These are phyloP conservation scores for Cebus imitator DNA, from an alignment of 2,113 vertebrate genomes.

Conservation along the genomic window DNA sequence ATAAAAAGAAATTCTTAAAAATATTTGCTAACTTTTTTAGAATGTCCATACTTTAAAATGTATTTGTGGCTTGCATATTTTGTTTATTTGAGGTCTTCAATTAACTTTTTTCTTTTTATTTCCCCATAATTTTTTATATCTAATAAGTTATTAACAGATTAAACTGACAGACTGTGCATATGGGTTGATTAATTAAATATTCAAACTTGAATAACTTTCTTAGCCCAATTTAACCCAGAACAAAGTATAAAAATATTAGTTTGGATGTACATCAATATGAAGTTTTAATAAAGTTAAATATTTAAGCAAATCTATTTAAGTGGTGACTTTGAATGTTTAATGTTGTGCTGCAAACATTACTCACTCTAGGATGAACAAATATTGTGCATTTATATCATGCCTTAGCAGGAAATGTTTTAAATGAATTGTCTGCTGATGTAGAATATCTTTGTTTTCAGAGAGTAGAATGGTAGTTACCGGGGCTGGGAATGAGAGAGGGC, in stretches of 20 bases:
- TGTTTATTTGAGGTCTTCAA: not conserved
- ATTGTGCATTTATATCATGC: conserved; percentile 80
- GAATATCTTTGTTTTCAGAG: conserved; percentile 57
- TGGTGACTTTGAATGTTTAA: conserved; percentile 79
- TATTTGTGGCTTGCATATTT: not conserved
- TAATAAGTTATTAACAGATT: not conserved
- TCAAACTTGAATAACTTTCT: not conserved
- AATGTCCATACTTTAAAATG: not conserved
- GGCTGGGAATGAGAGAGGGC: not conserved
- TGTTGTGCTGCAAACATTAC: conserved; percentile 70
- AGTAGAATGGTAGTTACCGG: not conserved
- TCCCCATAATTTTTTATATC: not conserved
- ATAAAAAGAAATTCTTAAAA: not conserved
- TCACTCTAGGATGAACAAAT: conserved; percentile 76
- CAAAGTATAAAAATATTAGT: conserved; percentile 23
- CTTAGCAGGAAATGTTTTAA: conserved; percentile 78
- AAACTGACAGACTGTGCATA: not conserved
- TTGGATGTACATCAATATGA: conserved; percentile 51
- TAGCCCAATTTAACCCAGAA: not conserved
- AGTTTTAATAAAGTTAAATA: conserved; percentile 68
- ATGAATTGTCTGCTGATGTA: conserved; percentile 79
- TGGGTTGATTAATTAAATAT: not conserved
- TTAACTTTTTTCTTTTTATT: not conserved
- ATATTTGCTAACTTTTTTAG: not conserved
- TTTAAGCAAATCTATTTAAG: conserved; percentile 74